Percentiles rank a stretch among this genome's conserved stretches.
These are phyloP conservation scores for Otis tarda DNA, from an alignment of 2,113 vertebrate species.

Conservation along the genomic window DNA sequence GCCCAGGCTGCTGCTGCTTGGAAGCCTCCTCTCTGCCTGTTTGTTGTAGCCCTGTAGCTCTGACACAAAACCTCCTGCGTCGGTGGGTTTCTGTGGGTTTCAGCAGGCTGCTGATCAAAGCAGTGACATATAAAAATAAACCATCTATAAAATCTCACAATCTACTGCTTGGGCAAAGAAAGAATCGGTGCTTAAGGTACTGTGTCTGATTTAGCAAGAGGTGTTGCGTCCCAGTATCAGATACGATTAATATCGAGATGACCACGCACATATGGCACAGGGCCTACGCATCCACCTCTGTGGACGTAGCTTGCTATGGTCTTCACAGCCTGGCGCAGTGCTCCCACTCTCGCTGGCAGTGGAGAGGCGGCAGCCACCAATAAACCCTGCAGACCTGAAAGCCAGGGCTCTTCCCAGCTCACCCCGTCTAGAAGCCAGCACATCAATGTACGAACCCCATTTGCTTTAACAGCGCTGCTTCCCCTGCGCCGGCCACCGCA, in stretches of 20 bases:
- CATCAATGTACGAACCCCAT: not conserved
- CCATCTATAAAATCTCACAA: not conserved
- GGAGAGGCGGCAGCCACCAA: rapidly evolving
- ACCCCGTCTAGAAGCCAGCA: not conserved
- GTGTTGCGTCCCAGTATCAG: not conserved
- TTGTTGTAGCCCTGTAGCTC: not conserved
- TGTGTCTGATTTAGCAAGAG: not conserved
- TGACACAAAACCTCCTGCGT: not conserved
- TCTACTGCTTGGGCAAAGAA: not conserved
- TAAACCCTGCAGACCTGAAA: not conserved
- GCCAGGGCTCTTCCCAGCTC: not conserved
- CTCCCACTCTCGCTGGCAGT: not conserved
- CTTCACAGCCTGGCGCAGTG: not conserved
- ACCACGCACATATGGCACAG: not conserved
- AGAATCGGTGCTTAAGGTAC: not conserved
- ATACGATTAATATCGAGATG: not conserved
- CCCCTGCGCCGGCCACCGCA: rapidly evolving
- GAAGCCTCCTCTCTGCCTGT: not conserved
- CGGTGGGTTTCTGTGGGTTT: not conserved
- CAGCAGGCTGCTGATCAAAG: not conserved
- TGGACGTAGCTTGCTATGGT: not conserved
- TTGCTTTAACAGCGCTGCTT: not conserved
- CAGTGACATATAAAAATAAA: not conserved
- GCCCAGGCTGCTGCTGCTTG: not conserved
- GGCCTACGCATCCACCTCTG: not conserved